Evolutionary conservation across 1,140 invertebrate genomes (phyloP).

Genomic region (Pteromalus puparum): DNA sequence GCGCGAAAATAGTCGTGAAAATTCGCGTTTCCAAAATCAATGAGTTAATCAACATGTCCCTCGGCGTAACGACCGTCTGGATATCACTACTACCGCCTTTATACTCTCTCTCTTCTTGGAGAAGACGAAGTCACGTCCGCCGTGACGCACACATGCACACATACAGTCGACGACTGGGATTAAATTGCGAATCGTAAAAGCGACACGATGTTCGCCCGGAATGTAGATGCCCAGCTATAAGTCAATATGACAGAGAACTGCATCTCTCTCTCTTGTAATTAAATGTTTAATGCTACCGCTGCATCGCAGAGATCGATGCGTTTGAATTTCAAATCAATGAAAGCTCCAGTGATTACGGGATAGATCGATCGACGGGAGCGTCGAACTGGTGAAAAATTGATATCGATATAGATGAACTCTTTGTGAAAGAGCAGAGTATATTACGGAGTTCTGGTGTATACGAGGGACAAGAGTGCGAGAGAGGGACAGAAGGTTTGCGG

Average conservation of each 20-base stretch:
- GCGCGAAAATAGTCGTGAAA: background rate
- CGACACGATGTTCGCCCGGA: background rate
- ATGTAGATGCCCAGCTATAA: slow-evolving; percentile 34
- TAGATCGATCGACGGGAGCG: background rate
- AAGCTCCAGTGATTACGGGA: no score
- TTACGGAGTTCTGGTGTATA: no score
- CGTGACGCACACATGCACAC: background rate
- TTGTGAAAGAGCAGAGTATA: slow-evolving; percentile 11
- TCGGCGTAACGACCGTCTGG: background rate
- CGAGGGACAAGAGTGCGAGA: background rate
- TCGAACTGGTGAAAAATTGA: background rate
- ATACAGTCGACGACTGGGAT: slow-evolving; percentile 25
- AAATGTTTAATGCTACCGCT: slow-evolving; percentile 7
- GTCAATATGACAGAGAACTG: slow-evolving; percentile 38
- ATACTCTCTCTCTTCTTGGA: background rate
- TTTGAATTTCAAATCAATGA: background rate
- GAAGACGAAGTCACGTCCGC: slow-evolving; percentile 43
- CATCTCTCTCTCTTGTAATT: slow-evolving; percentile 20
- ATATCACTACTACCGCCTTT: no score
- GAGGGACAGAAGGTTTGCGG: slow-evolving; percentile 17
- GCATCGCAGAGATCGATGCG: background rate
- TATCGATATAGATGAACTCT: background rate
- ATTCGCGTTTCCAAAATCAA: background rate
- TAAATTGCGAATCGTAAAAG: slow-evolving; percentile 54
- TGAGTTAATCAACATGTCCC: background rate